Base-by-base conservation (phyloP, 1,140 invertebrate genomes). In the Drosophila bipectinata region DNA sequence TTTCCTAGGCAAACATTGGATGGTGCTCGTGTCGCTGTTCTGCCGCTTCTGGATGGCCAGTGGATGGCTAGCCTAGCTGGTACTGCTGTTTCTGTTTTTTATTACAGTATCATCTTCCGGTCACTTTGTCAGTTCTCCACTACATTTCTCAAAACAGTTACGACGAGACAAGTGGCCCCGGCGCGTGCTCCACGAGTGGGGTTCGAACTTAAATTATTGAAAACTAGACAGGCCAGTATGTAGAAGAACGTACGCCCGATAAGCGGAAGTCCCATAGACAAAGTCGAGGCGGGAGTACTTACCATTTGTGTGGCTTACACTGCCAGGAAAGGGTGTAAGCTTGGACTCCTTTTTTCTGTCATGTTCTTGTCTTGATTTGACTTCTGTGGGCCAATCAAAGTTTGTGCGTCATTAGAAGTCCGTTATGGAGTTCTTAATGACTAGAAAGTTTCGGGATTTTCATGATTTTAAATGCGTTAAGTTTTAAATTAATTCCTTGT, bases 31-130 rank as follows among this genome's bases (percentile, higher is more conserved):
- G 47, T 41, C 39, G 39, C 39, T 41, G 39, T 41, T 41, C 0
- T 41, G 39, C 39, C 10, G 32, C 32, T 32, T 32, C 32, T 32
- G 32, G 39, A 6, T 41, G 39, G 39, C 3, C 14, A 14, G 39
- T n/a, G 12, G 39, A 21, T 21, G 21, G 21, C 21, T 21, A 21
- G 2, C 12, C 34, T 26, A 18, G 41, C 49, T 72, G 67, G 77
- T 45, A 53, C 21, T 52, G 48, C 39, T 39, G 49, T 15, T 37
- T 44, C 52, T 69, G 54, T 44, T 76, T 88, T 88, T 89, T 88
- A 88, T 83, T 88, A 77, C 73, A 83, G 84, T 89, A 90, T 89
- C 80, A 84, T 89, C 84, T 90, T 89, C 84, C 84, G 84, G 84
- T 89, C 79, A 89, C 79, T 89, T 89, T 89, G 84, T 89, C 84